phyloP scores from a whole-genome alignment of 1,140 invertebrate species.

The Heliconius melpomene region DNA sequence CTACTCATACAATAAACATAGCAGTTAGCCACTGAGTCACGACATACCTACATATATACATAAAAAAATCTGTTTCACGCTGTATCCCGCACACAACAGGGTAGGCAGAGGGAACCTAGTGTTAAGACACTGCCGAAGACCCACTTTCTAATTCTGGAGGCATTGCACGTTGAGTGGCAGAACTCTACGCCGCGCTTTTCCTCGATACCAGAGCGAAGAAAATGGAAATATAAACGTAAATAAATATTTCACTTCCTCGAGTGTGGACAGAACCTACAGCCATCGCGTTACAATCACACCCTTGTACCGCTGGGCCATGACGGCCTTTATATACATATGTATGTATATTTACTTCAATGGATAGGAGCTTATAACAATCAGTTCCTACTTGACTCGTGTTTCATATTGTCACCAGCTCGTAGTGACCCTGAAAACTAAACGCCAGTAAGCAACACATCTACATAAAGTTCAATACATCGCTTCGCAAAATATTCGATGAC shows the following conservation, averaged over 20 bases:
- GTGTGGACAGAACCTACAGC: too few relatives aligned
- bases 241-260: too few relatives aligned
- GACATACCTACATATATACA: constrained; percentile 20
- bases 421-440: constrained; percentile 53
- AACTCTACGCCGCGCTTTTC: too few relatives aligned
- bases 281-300: too few relatives aligned
- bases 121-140: too few relatives aligned
- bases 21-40: constrained; percentile 41
- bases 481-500: constrained; percentile 57
- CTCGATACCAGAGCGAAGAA: too few relatives aligned
- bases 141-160: too few relatives aligned
- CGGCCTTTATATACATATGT: not conserved
- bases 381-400: constrained; percentile 41
- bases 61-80: too few relatives aligned
- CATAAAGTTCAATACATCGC: constrained; percentile 66
- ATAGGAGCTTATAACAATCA: constrained; percentile 38
- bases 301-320: constrained; percentile 35
- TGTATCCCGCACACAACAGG: too few relatives aligned
- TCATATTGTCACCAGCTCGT: constrained; percentile 44
- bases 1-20: constrained; percentile 39
- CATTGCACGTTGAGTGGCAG: too few relatives aligned
- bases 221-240: too few relatives aligned
- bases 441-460: constrained; percentile 51
- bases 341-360: constrained; percentile 37
- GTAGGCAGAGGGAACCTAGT: too few relatives aligned